Evolutionary conservation across 2,113 vertebrate genomes (phyloP).

Genomic region (Castor canadensis): DNA sequence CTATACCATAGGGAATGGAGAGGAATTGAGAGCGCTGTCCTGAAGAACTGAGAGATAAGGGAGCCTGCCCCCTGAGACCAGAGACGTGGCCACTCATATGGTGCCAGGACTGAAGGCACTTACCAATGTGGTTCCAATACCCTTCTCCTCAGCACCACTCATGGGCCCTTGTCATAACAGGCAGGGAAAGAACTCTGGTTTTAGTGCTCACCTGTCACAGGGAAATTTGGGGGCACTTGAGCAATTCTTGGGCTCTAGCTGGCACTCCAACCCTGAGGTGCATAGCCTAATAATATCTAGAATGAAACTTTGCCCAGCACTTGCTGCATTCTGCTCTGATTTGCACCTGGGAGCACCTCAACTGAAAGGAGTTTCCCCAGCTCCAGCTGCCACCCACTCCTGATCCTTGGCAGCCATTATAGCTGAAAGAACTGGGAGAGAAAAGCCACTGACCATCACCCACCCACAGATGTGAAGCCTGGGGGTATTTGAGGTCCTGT

Average conservation of each 20-base stretch:
- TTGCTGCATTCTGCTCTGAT: background rate
- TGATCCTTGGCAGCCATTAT: background rate
- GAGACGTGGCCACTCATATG: background rate
- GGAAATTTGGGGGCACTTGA: background rate
- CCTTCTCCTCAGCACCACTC: background rate
- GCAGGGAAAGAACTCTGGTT: background rate
- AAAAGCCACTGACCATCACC: background rate
- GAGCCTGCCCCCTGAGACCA: background rate
- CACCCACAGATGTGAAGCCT: background rate
- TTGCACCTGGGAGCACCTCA: background rate
- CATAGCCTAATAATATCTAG: background rate
- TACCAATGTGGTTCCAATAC: background rate
- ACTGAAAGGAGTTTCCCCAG: background rate
- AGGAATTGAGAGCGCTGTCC: too few relatives aligned
- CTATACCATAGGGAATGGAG: background rate
- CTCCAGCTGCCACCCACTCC: background rate
- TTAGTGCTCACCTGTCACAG: background rate
- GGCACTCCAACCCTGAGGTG: too few relatives aligned
- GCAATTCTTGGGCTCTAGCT: background rate
- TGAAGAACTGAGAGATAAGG: background rate
- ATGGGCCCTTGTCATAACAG: background rate
- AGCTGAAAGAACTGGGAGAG: background rate
- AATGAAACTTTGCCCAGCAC: background rate
- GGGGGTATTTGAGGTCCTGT: background rate
- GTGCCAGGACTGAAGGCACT: background rate